Evolutionary conservation across 2,888 invertebrate species (phyloP).

Genomic region (Ametastegia equiseti): DNA sequence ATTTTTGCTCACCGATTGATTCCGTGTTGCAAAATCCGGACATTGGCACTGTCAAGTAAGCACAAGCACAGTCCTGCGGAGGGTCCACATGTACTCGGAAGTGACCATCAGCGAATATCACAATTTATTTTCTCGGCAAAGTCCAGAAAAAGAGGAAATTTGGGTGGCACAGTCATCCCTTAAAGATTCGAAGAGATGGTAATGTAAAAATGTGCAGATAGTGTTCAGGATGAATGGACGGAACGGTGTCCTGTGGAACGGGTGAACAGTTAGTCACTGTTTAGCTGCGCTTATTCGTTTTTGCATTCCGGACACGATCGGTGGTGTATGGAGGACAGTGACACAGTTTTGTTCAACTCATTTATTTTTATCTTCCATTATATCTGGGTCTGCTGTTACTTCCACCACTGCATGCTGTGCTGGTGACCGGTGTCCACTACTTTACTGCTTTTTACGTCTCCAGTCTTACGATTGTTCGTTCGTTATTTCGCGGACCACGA

Average conservation of each 20-base stretch:
- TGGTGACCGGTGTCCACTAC: neutral
- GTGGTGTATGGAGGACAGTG: constrained; percentile 34
- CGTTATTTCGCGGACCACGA: neutral
- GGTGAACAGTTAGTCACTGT: neutral
- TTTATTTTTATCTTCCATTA: constrained; percentile 23
- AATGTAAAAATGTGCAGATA: neutral
- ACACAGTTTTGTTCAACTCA: constrained; percentile 29
- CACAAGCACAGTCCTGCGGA: too few species aligned
- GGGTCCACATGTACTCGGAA: too few species aligned
- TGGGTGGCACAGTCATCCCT: too few species aligned
- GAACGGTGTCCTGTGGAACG: neutral
- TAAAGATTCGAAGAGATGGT: neutral
- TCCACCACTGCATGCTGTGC: neutral
- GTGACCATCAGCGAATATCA: too few species aligned
- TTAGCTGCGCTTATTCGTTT: neutral
- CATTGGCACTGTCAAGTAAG: too few species aligned
- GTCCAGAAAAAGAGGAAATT: too few species aligned
- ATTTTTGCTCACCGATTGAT: too few species aligned
- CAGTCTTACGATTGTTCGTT: neutral
- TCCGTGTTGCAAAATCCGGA: too few species aligned
- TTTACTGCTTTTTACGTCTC: neutral
- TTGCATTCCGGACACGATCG: constrained; percentile 31
- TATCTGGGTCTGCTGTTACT: constrained; percentile 25
- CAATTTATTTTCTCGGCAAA: too few species aligned
- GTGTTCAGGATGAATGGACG: neutral